A percentile compares a stretch with the other conserved stretches of the same genome.
These are phyloP conservation scores for Platycnemis pennipes DNA, from an alignment of 2,888 invertebrate species.

Conservation along the genomic window DNA sequence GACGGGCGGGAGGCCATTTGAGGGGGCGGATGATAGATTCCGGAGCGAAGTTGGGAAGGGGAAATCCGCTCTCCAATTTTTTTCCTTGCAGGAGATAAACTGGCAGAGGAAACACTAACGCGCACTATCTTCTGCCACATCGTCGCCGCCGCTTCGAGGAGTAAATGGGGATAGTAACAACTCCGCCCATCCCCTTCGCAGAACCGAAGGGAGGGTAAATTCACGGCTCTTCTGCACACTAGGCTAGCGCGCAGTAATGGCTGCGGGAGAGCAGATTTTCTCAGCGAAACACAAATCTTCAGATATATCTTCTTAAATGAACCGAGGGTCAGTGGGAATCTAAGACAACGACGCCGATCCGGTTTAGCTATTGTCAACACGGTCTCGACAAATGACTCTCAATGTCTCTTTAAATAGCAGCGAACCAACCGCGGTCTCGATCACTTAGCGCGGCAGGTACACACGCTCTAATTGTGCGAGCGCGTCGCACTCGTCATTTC, in stretches of 20 bases:
- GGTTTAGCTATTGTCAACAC: not conserved
- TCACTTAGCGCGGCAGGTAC: not conserved
- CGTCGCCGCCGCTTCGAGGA: not conserved
- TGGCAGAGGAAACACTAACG: not conserved
- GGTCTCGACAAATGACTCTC: not conserved
- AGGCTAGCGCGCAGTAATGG: not conserved
- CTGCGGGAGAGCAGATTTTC: not conserved
- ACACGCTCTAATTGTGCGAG: not conserved
- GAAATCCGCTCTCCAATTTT: not conserved
- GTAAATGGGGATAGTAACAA: not conserved
- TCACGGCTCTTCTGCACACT: not conserved
- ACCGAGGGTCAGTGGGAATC: not conserved
- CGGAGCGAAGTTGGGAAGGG: not conserved
- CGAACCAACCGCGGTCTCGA: not conserved
- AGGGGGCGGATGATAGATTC: not conserved
- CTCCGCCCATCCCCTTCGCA: not conserved
- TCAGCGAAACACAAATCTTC: not conserved
- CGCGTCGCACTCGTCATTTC: not conserved
- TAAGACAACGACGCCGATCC: not conserved
- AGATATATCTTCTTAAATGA: not conserved
- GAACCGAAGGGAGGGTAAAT: not conserved
- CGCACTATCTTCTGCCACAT: not conserved
- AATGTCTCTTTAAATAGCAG: not conserved
- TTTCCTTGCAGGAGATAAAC: not conserved
- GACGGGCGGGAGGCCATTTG: not conserved